Base-by-base conservation (phyloP, 2,888 invertebrate genomes). In the Mythimna pallens region DNA sequence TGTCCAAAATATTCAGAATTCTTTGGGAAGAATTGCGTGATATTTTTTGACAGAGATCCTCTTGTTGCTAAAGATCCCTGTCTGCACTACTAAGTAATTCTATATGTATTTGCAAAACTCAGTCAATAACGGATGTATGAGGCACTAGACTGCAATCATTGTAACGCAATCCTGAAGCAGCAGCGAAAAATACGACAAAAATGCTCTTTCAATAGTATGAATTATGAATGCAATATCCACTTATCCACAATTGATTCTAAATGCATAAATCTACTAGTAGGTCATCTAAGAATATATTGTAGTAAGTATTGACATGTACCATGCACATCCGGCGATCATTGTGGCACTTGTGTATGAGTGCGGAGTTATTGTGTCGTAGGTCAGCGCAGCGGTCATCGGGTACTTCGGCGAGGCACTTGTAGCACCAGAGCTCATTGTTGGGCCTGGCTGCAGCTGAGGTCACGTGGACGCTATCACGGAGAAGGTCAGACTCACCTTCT, bases 371-470 rank as follows among this genome's bases (percentile, higher is more conserved):
- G 36, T 96, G 94, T 0, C 96, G 93, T 20, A 98, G 93, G 88
- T 98, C 97, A 7, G 97, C 97, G 88, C 98, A 98, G 86, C 96
- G 96, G 78, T 98, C 97, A 9, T 98, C 98, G 55, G 98, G 97
- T 9, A 97, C 97, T 95, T 98, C 98, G 0, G 98, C 98, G 86
- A 98, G 97, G 92, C 98, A 98, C 83, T 97, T 97, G 93, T 98
- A 98, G 93, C 98, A 98, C 97, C 97, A 98, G 69, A 98, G 96
- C 91, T 98, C 98, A 92, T 98, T 98, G 85, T 97, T 97, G 81
- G 98, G 98, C 89, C 98, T 97, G 43, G 97, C 97, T 36, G 98
- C 98, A 55, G 98, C 98, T 80, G 98, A 98, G 0, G 98, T 98
- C 86, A 97, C 97, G 93, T 98, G 98, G 70, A 97, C 97, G 83